Evolutionary conservation across 2,113 vertebrate genomes (phyloP), one percentile per base, ranked within the genome.

Genomic region (Seriola aureovittata): DNA sequence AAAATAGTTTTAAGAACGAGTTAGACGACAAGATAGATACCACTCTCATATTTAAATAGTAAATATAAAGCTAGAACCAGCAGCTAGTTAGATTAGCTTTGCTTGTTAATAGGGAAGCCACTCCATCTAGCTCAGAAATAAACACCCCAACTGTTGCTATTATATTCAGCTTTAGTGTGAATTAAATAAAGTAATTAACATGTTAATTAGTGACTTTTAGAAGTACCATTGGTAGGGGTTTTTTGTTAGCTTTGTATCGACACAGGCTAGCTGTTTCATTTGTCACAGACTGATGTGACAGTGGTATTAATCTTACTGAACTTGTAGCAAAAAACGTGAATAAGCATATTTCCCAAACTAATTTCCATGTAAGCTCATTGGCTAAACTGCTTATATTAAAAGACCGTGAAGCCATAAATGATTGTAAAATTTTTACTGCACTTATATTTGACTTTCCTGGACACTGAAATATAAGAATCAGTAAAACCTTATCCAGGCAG

Each of bases 401-500:
- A 52, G 19, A 29, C 14, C 17, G 42, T 52, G 42, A 52, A 55
- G 40, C 17, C 62, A 81, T 50, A 50, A 67, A 67, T 59, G 5
- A 72, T 17, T 10, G 32, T 40, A 34, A 64, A 64, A 40, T 38
- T 55, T 80, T 55, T 12, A 64, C 17, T 76, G 7, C 29, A 34
- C 50, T 48, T 46, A 42, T 40, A 66, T 71, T 42, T 68, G 52
- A 59, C 1, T 13, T 62, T 80, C 4, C 5, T 75, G 44, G 48
- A 54, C 16, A 23, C 0, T 62, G 19, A 57, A 71, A 69, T 65
- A 32, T n/a, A 65, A 71, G 63, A 86, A 69, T 7, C 12, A 64
- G 58, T 80, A 68, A 91, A 72, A 81, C 17, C n/a, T 54, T 6
- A 34, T 34, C 69, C 25, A n/a, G 66, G 14, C 34, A 40, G 32